Base-by-base conservation (phyloP, 2,888 invertebrate species). In the Drosophila leonis region DNA sequence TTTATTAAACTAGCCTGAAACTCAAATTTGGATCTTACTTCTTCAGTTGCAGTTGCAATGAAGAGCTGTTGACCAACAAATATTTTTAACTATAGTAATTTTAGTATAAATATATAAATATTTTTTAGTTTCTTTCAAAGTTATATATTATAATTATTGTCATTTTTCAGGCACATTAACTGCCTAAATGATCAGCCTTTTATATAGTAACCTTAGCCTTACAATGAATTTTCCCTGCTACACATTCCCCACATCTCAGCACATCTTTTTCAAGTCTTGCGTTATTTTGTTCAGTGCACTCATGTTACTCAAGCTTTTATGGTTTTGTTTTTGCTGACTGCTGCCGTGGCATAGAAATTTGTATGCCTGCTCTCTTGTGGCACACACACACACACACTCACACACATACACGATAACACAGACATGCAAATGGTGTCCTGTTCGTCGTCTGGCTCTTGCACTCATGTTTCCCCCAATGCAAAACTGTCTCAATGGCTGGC, bases 401-500 rank as follows among this genome's bases (percentile, higher is more conserved):
- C 41, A 54, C 24, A 65, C n/a, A 57, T 6, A 31, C 20, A 55
- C 3, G 59, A 10, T 24, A 15, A 52, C 13, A 55, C 33, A 59
- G 57, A 48, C 52, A 79, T 79, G 71, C 75, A 80, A 78, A 78
- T 80, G 72, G 77, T 80, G 77, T 78, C 77, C 78, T 75, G 80
- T 80, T 72, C 60, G 48, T 42, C 51, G 78, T 69, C 66, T 56
- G 64, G 46, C 44, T 42, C 42, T 60, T 57, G 48, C 63, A 31
- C 52, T 64, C 63, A 37, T 52, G 44, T 62, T 67, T 72, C 54
- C 65, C 80, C 65, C 69, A 65, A 52, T 67, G 73, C 66, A 69
- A 57, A 64, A 69, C 78, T 78, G 78, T 85, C 82, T 83, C 80
- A 88, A 90, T 78, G 80, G 78, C 76, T 82, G 70, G 79, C 85